Conservation (phyloP, 2,888 invertebrate species). For the Andrena chrysosceles region DNA sequence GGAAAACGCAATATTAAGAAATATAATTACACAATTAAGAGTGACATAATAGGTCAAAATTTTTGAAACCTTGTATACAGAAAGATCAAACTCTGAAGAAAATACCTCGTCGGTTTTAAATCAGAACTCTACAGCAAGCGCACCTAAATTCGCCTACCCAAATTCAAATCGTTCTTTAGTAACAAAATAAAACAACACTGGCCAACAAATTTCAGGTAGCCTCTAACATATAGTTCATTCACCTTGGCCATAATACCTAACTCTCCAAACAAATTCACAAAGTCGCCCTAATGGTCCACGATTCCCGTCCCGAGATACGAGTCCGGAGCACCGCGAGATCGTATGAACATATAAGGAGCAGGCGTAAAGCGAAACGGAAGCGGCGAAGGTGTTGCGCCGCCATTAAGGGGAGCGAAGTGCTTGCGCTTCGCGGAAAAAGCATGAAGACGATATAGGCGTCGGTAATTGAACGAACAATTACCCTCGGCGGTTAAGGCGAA, state of each 20-base stretch:
- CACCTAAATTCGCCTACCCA: too few species aligned
- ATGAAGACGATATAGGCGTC: constrained; percentile 58
- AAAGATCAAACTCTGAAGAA: too few species aligned
- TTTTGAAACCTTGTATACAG: too few species aligned
- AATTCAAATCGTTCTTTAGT: too few species aligned
- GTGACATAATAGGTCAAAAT: too few species aligned
- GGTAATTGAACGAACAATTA: constrained; percentile 70
- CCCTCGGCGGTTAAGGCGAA: constrained; percentile 52
- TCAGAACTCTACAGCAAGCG: too few species aligned
- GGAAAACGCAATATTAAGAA: too few species aligned
- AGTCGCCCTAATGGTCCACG: not conserved
- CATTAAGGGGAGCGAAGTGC: constrained; percentile 36
- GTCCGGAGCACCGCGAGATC: not conserved
- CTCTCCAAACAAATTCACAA: not conserved
- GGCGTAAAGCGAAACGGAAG: constrained; percentile 26
- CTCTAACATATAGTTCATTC: too few species aligned
- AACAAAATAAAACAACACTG: too few species aligned
- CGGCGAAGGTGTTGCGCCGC: constrained; percentile 8
- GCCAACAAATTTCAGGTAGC: too few species aligned
- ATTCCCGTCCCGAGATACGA: constrained; percentile 1
- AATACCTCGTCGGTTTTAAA: too few species aligned
- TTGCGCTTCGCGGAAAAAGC: constrained; percentile 57
- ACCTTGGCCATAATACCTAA: not conserved
- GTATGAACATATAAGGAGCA: not conserved
- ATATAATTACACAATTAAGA: too few species aligned